phyloP scores from a whole-genome alignment of 2,113 vertebrate genomes.

The Okapia johnstoni region DNA sequence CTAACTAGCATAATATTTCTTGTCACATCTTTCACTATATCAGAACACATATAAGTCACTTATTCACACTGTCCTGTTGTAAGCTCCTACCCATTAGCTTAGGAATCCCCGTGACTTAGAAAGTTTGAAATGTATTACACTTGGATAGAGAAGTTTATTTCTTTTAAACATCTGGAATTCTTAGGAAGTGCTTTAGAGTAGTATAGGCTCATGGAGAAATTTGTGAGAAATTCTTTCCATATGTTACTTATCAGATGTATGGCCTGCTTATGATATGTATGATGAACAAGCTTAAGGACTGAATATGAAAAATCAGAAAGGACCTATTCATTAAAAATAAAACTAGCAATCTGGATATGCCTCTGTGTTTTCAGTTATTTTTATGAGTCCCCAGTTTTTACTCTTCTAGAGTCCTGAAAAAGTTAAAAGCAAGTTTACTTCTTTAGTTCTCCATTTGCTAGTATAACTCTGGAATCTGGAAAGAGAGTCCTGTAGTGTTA shows the following conservation, averaged over 20 bases:
- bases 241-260: slow-evolving; percentile 68
- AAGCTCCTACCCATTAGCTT: slow-evolving; percentile 6
- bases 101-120: slow-evolving; percentile 19
- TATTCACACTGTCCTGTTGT: slow-evolving; percentile 32
- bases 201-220: slow-evolving; percentile 51
- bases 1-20: neutral
- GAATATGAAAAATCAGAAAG: slow-evolving; percentile 68
- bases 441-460: slow-evolving; percentile 16
- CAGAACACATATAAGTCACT: neutral
- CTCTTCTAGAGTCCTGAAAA: slow-evolving; percentile 58
- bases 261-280: slow-evolving; percentile 57
- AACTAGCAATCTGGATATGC: slow-evolving; percentile 49
- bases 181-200: slow-evolving; percentile 53
- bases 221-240: slow-evolving; percentile 64
- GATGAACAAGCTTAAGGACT: slow-evolving; percentile 63
- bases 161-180: slow-evolving; percentile 76
- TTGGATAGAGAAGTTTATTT: slow-evolving; percentile 69
- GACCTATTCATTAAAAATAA: slow-evolving; percentile 69
- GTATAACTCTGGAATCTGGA: neutral
- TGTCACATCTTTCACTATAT: neutral
- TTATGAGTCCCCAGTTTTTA: slow-evolving; percentile 59
- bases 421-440: slow-evolving; percentile 26
- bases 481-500: neutral
- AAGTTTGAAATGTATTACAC: slow-evolving; percentile 56
- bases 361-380: slow-evolving; percentile 36